Percentiles rank a stretch among this genome's conserved stretches.
Conservation (phyloP, 37 sponge, comb jelly and placozoan species). For the Petrosia ficiformis region DNA sequence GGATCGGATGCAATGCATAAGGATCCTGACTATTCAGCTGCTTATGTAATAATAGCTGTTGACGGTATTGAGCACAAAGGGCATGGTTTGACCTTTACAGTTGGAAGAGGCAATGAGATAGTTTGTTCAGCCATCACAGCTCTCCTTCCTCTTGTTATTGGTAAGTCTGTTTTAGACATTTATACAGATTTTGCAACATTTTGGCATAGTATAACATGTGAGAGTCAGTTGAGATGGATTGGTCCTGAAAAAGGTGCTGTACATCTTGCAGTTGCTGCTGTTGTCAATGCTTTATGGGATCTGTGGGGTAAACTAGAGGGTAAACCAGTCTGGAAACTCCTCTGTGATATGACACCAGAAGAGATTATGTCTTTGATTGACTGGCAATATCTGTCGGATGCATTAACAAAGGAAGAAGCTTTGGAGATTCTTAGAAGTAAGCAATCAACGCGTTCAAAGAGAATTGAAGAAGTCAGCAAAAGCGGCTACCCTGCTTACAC, state of each 20-base stretch:
- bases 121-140: slow-evolving; percentile 56
- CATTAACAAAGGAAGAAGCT: slow-evolving; percentile 67
- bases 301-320: slow-evolving; percentile 83
- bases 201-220: slow-evolving; percentile 73
- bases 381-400: slow-evolving; percentile 73
- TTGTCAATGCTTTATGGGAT: slow-evolving; percentile 90
- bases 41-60: slow-evolving; percentile 76
- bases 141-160: slow-evolving; percentile 49
- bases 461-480: slow-evolving; percentile 39
- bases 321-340: slow-evolving; percentile 80
- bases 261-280: slow-evolving; percentile 78
- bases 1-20: slow-evolving; percentile 93
- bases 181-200: slow-evolving; percentile 66
- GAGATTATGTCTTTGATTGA: slow-evolving; percentile 77
- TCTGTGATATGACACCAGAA: slow-evolving; percentile 61
- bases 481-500: slow-evolving; percentile 79
- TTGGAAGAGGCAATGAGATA: slow-evolving; percentile 87
- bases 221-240: slow-evolving; percentile 87
- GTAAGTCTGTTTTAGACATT: slow-evolving; percentile 47
- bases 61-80: slow-evolving; percentile 39
- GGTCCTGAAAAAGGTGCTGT: slow-evolving; percentile 89
- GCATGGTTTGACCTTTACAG: slow-evolving; percentile 84
- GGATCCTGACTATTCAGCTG: slow-evolving; percentile 91
- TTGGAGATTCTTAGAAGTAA: slow-evolving; percentile 49
- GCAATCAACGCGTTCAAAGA: slow-evolving; percentile 18